Percentiles rank a stretch among this genome's conserved stretches.
Conservation (phyloP, 2,888 invertebrate genomes). For the Dysmachus trigonus region DNA sequence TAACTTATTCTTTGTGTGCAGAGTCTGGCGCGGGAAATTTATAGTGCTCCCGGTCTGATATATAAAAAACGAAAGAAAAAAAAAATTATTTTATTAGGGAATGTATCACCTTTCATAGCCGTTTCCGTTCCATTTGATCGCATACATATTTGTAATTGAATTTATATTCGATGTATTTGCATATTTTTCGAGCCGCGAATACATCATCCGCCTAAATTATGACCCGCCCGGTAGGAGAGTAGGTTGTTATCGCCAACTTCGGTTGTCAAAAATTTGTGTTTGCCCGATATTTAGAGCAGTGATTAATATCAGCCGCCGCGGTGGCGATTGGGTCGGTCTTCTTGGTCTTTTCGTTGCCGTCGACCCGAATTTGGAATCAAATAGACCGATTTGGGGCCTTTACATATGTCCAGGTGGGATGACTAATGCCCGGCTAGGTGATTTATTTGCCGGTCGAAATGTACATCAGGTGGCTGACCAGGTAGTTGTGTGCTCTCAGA, state of each 20-base stretch:
- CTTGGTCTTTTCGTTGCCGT: not conserved
- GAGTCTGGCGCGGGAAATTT: not conserved
- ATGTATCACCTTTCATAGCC: conserved; percentile 37
- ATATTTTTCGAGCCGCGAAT: conserved; percentile 9
- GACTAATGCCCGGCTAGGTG: not conserved
- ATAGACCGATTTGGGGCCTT: not conserved
- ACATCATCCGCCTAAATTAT: not conserved
- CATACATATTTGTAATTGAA: conserved; percentile 34
- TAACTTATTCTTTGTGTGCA: conserved; percentile 28
- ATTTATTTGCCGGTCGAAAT: not conserved
- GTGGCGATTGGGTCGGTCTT: not conserved
- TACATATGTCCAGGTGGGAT: not conserved
- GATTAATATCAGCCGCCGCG: not conserved
- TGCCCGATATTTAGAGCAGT: conserved; percentile 6
- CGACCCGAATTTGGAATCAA: not conserved
- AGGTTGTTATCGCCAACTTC: not conserved
- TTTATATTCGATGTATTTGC: conserved; percentile 22
- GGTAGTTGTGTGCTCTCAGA: not conserved
- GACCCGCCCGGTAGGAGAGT: conserved; percentile 6
- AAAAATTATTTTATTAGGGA: conserved; percentile 37
- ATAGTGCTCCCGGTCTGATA: not conserved
- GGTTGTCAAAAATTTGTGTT: not conserved
- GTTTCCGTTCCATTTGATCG: conserved; percentile 33
- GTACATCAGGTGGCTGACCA: not conserved
- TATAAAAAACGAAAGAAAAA: too few relatives aligned